Evolutionary conservation across 2,888 invertebrate species (phyloP).

Genomic region (Microplitis deprimator): DNA sequence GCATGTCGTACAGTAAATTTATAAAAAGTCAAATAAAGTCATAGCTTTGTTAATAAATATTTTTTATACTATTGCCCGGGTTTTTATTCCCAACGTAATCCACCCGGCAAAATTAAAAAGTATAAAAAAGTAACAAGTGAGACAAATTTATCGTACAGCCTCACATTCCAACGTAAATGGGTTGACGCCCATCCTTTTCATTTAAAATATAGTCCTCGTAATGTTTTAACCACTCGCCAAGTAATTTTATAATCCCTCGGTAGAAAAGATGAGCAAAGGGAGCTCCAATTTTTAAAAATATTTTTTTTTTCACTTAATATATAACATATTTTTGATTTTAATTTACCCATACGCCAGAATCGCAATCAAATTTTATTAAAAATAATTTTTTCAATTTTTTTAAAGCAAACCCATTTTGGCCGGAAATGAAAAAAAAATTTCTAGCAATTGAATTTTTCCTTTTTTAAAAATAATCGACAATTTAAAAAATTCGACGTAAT

Average conservation of each 20-base stretch:
- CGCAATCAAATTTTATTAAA: too few relatives aligned
- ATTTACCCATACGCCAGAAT: too few relatives aligned
- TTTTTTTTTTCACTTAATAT: too few relatives aligned
- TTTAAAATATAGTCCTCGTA: slow-evolving; percentile 47
- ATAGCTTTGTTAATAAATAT: neutral
- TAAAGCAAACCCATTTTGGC: too few relatives aligned
- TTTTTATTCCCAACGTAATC: neutral
- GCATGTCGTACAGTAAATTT: neutral
- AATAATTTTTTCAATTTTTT: too few relatives aligned
- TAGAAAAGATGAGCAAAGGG: slow-evolving; percentile 16
- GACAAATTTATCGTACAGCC: neutral
- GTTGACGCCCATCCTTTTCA: neutral
- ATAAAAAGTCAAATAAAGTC: slow-evolving; percentile 1
- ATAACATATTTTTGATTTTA: too few relatives aligned
- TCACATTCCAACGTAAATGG: slow-evolving; percentile 54
- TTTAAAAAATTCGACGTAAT: too few relatives aligned
- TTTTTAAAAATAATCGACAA: too few relatives aligned
- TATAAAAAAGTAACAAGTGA: neutral
- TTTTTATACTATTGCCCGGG: neutral
- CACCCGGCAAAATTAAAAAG: neutral
- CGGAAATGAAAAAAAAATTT: too few relatives aligned
- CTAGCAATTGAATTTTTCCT: too few relatives aligned
- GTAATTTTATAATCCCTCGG: slow-evolving; percentile 67
- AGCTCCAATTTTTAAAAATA: too few relatives aligned
- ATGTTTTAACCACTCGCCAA: slow-evolving; percentile 64